These are phyloP conservation scores for Tringa solitaria DNA, from an alignment of 2,113 vertebrate species.

Conservation along the genomic window DNA sequence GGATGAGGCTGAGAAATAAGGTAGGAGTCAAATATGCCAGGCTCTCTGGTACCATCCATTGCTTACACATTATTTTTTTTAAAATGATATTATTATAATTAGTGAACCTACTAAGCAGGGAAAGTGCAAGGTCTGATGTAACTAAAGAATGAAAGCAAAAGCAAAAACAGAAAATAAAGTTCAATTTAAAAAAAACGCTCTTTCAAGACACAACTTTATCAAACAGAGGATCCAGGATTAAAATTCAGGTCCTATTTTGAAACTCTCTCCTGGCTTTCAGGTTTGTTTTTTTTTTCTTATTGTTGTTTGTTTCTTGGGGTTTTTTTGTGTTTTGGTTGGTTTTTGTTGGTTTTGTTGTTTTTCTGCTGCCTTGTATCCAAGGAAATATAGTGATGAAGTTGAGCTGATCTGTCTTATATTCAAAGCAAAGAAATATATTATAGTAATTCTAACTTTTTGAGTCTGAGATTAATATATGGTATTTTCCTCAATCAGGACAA, in stretches of 20 bases:
- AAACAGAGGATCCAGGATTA: neutral
- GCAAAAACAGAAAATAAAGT: neutral
- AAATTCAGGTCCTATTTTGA: neutral
- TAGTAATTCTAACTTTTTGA: neutral
- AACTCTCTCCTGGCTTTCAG: neutral
- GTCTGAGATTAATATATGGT: neutral
- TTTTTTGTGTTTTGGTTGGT: neutral
- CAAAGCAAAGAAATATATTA: neutral
- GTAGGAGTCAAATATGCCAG: neutral
- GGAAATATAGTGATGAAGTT: neutral
- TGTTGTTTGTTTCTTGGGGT: neutral
- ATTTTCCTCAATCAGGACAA: neutral
- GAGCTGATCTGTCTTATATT: neutral
- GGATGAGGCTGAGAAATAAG: conserved; percentile 2
- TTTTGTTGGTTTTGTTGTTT: neutral
- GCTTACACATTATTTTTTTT: neutral
- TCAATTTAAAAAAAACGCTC: neutral
- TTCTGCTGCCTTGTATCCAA: neutral
- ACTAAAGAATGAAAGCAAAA: neutral
- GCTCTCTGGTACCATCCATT: neutral
- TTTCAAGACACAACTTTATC: neutral
- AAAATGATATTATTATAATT: neutral
- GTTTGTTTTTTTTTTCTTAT: neutral
- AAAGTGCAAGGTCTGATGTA: neutral
- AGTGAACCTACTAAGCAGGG: neutral